Percentiles rank a stretch among this genome's conserved stretches.
phyloP scores from a whole-genome alignment of 2,888 invertebrate species.

The Agonopterix heracliana region DNA sequence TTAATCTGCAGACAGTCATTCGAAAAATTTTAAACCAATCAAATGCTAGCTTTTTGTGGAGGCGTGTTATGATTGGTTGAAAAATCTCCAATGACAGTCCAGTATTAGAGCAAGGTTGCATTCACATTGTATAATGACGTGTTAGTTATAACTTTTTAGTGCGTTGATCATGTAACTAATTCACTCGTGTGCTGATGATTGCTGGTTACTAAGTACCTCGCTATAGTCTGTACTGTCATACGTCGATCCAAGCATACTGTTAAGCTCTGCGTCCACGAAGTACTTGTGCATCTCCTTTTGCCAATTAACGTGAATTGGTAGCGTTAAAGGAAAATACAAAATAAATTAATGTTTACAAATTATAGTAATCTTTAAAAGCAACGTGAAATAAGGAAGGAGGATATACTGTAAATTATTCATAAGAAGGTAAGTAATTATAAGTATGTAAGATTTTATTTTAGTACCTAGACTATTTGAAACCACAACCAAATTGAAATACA shows the following conservation, averaged over 20 bases:
- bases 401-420: not conserved
- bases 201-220: conserved; percentile 53
- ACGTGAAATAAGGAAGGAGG: not conserved
- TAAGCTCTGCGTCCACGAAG: conserved; percentile 89
- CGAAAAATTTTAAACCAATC: conserved; percentile 11
- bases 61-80: conserved; percentile 7
- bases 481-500: too few relatives aligned
- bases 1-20: not conserved
- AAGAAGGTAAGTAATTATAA: too few relatives aligned
- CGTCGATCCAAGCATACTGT: conserved; percentile 81
- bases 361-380: conserved; percentile 17
- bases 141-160: conserved; percentile 14
- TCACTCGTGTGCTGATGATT: conserved; percentile 13
- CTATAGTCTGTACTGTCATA: conserved; percentile 74
- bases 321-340: conserved; percentile 66
- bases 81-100: not conserved
- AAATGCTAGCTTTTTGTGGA: not conserved
- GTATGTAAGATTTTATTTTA: too few relatives aligned
- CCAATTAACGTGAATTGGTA: conserved; percentile 69
- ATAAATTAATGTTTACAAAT: conserved; percentile 48
- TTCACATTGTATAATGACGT: conserved; percentile 13
- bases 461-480: too few relatives aligned
- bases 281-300: conserved; percentile 87
- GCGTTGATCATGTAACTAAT: conserved; percentile 12
- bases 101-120: conserved; percentile 8